Conservation (phyloP, 2,797 vertebrate genomes). For the Miichthys miiuy region DNA sequence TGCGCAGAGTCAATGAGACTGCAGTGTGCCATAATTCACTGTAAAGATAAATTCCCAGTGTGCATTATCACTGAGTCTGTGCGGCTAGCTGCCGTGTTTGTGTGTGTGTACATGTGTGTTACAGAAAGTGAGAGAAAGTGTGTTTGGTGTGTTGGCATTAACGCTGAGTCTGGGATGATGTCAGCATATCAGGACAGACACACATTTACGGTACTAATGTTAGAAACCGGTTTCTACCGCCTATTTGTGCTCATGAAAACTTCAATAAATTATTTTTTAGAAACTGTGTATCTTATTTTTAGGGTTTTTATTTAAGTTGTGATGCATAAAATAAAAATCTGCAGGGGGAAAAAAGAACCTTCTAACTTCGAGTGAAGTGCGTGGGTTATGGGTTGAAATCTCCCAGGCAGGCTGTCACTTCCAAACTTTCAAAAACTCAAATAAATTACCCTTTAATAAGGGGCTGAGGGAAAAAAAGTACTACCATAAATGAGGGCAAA, state of each 20-base stretch:
- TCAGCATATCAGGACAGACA: slow-evolving; percentile 45
- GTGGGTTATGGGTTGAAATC: slow-evolving; percentile 41
- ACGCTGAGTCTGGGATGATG: slow-evolving; percentile 37
- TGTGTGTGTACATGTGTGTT: slow-evolving; percentile 24
- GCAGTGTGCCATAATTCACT: slow-evolving; percentile 73
- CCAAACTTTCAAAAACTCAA: slow-evolving; percentile 44
- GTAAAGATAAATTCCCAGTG: slow-evolving; percentile 78
- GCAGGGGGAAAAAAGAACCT: slow-evolving; percentile 12
- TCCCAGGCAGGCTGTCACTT: slow-evolving; percentile 48
- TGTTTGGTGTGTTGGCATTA: slow-evolving; percentile 16
- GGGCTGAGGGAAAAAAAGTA: slow-evolving; percentile 40
- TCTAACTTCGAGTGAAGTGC: slow-evolving; percentile 26
- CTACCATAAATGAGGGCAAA: slow-evolving; percentile 34
- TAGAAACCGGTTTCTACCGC: slow-evolving; percentile 14
- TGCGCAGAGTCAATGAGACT: slow-evolving; percentile 73
- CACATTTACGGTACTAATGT: slow-evolving; percentile 25
- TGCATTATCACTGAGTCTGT: slow-evolving; percentile 67
- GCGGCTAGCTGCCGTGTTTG: slow-evolving; percentile 16
- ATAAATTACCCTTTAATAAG: slow-evolving; percentile 58
- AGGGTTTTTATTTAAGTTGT: slow-evolving; percentile 4
- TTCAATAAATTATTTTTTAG: not conserved
- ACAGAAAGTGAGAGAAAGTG: slow-evolving; percentile 17
- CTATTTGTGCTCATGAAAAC: slow-evolving; percentile 20
- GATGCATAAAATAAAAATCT: slow-evolving; percentile 21
- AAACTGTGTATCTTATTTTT: slow-evolving; percentile 1